Conservation (phyloP, 2,888 invertebrate genomes). For the Yponomeuta cagnagella region DNA sequence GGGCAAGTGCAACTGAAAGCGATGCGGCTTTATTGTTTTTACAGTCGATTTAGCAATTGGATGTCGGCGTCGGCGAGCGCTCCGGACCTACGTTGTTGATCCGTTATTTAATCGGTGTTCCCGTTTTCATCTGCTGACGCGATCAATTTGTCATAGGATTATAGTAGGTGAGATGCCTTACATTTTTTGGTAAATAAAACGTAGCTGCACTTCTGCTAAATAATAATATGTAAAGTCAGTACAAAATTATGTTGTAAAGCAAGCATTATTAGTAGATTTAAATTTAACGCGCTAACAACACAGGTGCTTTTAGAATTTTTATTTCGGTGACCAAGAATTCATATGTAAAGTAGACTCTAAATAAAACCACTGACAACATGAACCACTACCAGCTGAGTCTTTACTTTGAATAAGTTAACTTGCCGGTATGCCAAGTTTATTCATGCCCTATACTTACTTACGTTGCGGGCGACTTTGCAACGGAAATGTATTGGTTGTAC, state of each 20-base stretch:
- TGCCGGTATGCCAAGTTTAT: no score
- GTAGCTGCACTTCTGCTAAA: background rate
- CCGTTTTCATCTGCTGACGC: background rate
- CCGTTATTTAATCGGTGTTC: background rate
- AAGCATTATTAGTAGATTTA: no score
- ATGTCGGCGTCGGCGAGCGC: background rate
- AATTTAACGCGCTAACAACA: no score
- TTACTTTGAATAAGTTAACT: no score
- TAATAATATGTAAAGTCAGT: background rate
- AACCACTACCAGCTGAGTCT: no score
- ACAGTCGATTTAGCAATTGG: constrained; percentile 15
- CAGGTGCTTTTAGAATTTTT: no score
- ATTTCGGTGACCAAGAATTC: no score
- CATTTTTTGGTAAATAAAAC: background rate
- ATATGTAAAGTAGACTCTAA: no score
- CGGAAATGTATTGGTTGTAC: no score
- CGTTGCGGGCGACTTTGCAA: no score
- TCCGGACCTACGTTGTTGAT: background rate
- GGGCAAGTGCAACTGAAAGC: constrained; percentile 28
- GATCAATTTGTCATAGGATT: background rate
- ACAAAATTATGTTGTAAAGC: background rate
- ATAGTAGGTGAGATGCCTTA: background rate
- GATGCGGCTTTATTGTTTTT: constrained; percentile 24
- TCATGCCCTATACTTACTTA: no score
- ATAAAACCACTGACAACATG: no score